A percentile compares a stretch with the other conserved stretches of the same genome.
These are phyloP conservation scores for Gallinago media DNA, from an alignment of 2,113 vertebrate species.

Conservation along the genomic window DNA sequence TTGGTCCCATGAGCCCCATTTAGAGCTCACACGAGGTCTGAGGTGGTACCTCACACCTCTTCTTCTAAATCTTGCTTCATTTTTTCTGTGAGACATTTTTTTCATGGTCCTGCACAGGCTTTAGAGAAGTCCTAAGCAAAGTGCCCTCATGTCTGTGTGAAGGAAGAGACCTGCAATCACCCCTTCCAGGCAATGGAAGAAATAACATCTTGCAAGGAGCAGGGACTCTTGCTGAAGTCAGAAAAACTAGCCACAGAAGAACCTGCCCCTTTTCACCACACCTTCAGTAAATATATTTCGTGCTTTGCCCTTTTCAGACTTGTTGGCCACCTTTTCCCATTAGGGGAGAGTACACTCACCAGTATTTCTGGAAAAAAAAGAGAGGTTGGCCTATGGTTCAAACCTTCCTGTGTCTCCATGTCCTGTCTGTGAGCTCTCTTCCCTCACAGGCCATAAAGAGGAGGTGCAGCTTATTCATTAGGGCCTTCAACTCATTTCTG, in stretches of 20 bases:
- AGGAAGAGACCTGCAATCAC: background rate
- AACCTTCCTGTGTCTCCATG: background rate
- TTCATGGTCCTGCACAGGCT: background rate
- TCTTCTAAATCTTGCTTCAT: background rate
- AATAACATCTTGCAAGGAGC: background rate
- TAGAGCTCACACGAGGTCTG: background rate
- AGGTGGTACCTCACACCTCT: background rate
- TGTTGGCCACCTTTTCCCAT: background rate
- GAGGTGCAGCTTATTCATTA: background rate
- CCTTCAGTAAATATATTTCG: background rate
- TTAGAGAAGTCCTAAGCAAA: background rate
- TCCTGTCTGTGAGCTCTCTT: background rate
- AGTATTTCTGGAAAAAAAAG: background rate
- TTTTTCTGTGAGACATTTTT: background rate
- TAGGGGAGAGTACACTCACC: background rate
- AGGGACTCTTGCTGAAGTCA: background rate
- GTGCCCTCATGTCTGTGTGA: background rate
- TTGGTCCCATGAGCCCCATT: background rate
- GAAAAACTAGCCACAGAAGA: background rate
- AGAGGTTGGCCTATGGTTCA: background rate
- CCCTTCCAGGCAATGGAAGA: background rate
- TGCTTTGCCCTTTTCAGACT: background rate
- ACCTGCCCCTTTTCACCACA: background rate
- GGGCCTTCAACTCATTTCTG: background rate
- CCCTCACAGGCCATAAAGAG: background rate